Conservation (phyloP, 1,140 invertebrate species). For the Parasteatoda tepidariorum region DNA sequence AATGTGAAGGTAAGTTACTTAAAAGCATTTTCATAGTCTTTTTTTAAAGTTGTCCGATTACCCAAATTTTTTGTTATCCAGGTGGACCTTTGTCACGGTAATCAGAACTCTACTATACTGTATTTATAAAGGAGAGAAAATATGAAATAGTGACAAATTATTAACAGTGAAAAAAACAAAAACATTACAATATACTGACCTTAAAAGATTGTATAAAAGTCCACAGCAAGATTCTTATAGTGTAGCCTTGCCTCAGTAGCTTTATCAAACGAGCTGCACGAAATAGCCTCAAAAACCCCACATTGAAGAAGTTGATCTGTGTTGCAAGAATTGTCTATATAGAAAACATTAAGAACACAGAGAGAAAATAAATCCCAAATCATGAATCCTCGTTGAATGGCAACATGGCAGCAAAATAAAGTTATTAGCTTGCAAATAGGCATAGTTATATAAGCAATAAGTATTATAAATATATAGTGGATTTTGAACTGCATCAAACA, state of each 20-base stretch:
- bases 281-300: slow-evolving; percentile 98
- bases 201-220: slow-evolving; percentile 99
- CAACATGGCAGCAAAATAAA: slow-evolving; percentile 22
- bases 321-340: slow-evolving; percentile 49
- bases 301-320: slow-evolving; percentile 89
- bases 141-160: too few relatives aligned
- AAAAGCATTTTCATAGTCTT: too few relatives aligned
- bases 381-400: slow-evolving; percentile 18
- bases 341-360: slow-evolving; percentile 48
- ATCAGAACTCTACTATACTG: too few relatives aligned
- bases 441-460: not conserved
- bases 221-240: slow-evolving; percentile 99
- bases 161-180: too few relatives aligned
- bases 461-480: not conserved
- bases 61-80: too few relatives aligned
- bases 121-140: too few relatives aligned
- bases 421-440: slow-evolving; percentile 31
- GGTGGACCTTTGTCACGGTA: too few relatives aligned
- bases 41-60: too few relatives aligned
- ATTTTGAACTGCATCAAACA: not conserved
- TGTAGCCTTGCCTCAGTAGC: slow-evolving; percentile 98
- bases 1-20: too few relatives aligned
- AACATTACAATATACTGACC: slow-evolving; percentile 70
- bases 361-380: slow-evolving; percentile 56
- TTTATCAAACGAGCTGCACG: slow-evolving; percentile 99